A percentile compares a stretch with the other conserved stretches of the same genome.
Evolutionary conservation across 2,113 vertebrate genomes (phyloP).

Genomic region (Thomomys bottae): DNA sequence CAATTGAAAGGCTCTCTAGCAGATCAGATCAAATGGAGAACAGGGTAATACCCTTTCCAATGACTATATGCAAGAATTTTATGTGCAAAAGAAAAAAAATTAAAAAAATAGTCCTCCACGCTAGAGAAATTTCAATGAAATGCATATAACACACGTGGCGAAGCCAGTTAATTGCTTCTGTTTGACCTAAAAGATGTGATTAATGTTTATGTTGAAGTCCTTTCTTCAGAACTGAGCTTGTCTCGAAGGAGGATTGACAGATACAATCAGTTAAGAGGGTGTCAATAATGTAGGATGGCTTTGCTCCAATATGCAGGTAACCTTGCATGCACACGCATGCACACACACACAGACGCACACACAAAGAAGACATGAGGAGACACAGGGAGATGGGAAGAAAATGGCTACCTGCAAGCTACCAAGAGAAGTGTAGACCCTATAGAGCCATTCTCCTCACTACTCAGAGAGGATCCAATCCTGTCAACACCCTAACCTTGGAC

Average conservation of each 20-base stretch:
- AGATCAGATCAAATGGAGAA: too few species aligned
- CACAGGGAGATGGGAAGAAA: neutral
- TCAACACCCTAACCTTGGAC: neutral
- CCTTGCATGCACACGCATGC: too few species aligned
- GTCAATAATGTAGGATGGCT: neutral
- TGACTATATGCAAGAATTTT: too few species aligned
- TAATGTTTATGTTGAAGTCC: neutral
- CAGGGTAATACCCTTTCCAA: too few species aligned
- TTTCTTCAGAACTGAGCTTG: neutral
- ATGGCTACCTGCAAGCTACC: too few species aligned
- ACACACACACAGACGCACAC: too few species aligned
- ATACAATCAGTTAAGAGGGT: neutral
- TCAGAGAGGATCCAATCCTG: neutral
- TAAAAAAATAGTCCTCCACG: too few species aligned
- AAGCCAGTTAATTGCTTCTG: neutral
- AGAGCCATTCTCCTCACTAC: neutral
- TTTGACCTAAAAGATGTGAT: too few species aligned
- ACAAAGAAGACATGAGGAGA: neutral
- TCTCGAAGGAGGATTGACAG: neutral
- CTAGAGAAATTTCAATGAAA: neutral
- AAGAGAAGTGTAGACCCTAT: neutral
- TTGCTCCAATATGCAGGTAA: neutral
- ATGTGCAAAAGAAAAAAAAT: neutral
- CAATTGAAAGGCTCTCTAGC: too few species aligned
- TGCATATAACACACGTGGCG: too few species aligned